Percentiles rank a stretch among this genome's conserved stretches.
Conservation (phyloP, 1,140 invertebrate species). For the Caerostris darwini region DNA sequence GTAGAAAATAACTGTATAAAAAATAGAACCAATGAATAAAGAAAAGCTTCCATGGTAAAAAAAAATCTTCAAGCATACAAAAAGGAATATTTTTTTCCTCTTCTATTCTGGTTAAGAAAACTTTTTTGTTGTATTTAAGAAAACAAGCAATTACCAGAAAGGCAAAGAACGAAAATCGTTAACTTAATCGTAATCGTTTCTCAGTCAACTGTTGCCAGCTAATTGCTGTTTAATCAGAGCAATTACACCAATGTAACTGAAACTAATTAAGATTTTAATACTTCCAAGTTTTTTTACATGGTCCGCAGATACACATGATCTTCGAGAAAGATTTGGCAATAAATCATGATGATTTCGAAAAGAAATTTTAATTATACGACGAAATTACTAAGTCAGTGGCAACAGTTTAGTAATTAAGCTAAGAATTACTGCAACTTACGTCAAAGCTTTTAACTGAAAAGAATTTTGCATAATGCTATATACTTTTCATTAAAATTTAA, state of each 20-base stretch:
- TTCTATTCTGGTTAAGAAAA: neutral
- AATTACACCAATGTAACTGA: constrained; percentile 20
- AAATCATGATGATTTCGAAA: neutral
- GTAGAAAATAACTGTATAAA: neutral
- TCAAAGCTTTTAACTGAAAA: neutral
- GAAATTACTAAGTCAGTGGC: neutral
- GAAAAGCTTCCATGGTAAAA: neutral
- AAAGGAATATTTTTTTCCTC: neutral
- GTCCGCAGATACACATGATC: neutral
- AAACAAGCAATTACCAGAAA: constrained; percentile 45
- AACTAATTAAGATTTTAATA: constrained; percentile 5
- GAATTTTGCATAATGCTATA: neutral
- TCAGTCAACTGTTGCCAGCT: neutral
- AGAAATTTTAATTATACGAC: neutral
- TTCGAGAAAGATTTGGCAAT: neutral
- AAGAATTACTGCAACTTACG: neutral
- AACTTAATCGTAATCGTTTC: neutral
- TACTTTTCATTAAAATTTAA: neutral
- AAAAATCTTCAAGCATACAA: neutral
- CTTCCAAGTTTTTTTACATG: neutral
- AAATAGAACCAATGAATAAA: neutral
- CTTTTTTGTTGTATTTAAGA: constrained; percentile 15
- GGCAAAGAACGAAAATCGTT: constrained; percentile 17
- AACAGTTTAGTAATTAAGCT: neutral
- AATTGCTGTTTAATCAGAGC: constrained; percentile 66